These are phyloP conservation scores for Drosophila pseudotalamancana DNA, from an alignment of 2,888 invertebrate species.

Conservation along the genomic window DNA sequence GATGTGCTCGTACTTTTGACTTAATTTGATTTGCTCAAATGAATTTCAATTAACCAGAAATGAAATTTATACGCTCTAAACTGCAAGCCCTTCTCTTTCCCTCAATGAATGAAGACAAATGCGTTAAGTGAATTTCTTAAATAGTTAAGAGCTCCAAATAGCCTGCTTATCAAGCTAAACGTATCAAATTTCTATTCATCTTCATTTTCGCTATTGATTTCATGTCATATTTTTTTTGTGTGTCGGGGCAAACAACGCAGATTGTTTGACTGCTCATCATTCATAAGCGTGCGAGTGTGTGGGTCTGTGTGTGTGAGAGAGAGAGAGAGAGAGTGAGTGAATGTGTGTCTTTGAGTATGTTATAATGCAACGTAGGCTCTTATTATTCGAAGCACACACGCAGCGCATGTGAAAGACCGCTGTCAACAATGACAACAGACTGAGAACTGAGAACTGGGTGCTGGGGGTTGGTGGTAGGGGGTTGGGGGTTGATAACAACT, in stretches of 20 bases:
- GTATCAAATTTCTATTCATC: conserved; percentile 21
- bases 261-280: conserved; percentile 71
- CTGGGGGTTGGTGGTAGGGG: background rate
- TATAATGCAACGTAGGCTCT: conserved; percentile 63
- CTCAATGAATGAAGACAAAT: conserved; percentile 16
- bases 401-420: conserved; percentile 24
- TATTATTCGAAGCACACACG: conserved; percentile 62
- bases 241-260: conserved; percentile 20
- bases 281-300: conserved; percentile 43
- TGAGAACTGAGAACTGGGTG: background rate
- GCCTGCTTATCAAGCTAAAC: background rate
- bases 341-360: conserved; percentile 16
- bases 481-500: conserved; percentile 52
- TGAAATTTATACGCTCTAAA: conserved; percentile 65
- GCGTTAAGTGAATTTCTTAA: conserved; percentile 8
- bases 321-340: too few species aligned
- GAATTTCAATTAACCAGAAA: conserved; percentile 76
- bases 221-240: conserved; percentile 31
- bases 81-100: conserved; percentile 24
- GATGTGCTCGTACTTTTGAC: conserved; percentile 68
- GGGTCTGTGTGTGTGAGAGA: conserved; percentile 2
- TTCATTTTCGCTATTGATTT: conserved; percentile 44
- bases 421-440: conserved; percentile 55
- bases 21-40: conserved; percentile 79
- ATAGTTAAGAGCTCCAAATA: background rate